Evolutionary conservation across 1,140 invertebrate species (phyloP).

Genomic region (Aricia agestis): DNA sequence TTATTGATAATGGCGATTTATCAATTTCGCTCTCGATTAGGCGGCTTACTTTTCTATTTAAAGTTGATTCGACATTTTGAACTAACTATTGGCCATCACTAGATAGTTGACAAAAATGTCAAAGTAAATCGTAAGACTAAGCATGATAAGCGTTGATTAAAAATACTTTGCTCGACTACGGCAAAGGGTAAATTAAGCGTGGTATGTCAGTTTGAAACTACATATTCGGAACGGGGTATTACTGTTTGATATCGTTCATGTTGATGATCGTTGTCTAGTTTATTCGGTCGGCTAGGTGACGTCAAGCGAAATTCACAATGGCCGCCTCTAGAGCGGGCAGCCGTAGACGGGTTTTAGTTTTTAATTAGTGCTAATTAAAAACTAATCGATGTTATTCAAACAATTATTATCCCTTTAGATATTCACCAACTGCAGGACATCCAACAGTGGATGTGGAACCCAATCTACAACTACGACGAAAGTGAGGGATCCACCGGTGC

Average conservation of each 20-base stretch:
- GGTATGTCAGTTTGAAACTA: background rate
- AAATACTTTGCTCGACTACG: background rate
- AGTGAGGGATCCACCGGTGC: slow-evolving; percentile 8
- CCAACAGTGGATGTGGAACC: slow-evolving; percentile 12
- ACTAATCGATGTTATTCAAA: background rate
- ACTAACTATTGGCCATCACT: background rate
- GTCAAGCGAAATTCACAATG: too few species aligned
- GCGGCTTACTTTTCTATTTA: background rate
- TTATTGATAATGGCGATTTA: background rate
- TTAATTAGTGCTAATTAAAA: background rate
- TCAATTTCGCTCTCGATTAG: background rate
- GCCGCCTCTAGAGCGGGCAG: background rate
- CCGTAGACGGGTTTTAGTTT: background rate
- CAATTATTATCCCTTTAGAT: slow-evolving; percentile 5
- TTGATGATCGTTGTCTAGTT: background rate
- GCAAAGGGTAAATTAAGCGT: background rate
- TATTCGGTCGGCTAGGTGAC: too few species aligned
- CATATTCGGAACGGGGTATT: background rate
- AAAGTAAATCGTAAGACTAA: background rate
- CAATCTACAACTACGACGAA: slow-evolving; percentile 6
- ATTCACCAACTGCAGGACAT: slow-evolving; percentile 3
- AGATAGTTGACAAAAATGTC: background rate
- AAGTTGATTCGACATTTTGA: background rate
- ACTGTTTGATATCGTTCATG: background rate
- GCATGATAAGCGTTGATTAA: background rate